phyloP scores from a whole-genome alignment of 2,888 invertebrate species.

The Drosophila subsilvestris region DNA sequence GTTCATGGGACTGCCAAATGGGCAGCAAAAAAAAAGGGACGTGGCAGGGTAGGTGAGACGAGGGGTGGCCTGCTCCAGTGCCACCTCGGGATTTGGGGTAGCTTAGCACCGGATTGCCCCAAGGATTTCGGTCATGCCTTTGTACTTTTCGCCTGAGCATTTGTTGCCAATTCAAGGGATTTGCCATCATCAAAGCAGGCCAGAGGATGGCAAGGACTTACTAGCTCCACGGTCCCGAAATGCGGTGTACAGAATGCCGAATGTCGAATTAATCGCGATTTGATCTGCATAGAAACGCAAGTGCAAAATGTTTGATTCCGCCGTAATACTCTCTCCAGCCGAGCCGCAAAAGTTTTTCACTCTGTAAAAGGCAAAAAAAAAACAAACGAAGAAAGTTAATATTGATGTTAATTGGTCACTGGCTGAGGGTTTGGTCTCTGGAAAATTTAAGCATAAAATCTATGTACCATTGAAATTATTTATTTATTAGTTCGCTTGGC shows the following conservation, averaged over 20 bases:
- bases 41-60: too few relatives aligned
- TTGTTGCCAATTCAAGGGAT: conserved; percentile 58
- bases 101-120: conserved; percentile 67
- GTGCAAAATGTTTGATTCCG: conserved; percentile 88
- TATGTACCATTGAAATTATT: too few relatives aligned
- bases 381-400: background rate
- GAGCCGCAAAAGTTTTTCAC: conserved; percentile 93
- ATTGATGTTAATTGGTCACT: background rate
- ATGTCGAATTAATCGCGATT: conserved; percentile 87
- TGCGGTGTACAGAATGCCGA: conserved; percentile 90
- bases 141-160: conserved; percentile 39
- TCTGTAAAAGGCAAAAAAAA: conserved; percentile 73
- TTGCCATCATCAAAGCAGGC: conserved; percentile 38
- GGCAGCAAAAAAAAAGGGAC: conserved; percentile 26
- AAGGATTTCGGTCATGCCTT: conserved; percentile 47
- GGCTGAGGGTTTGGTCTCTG: background rate
- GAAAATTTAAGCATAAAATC: background rate
- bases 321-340: conserved; percentile 90
- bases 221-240: conserved; percentile 86
- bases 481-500: too few relatives aligned
- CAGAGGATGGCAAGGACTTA: conserved; percentile 70
- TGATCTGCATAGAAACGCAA: conserved; percentile 90
- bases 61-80: background rate
- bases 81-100: conserved; percentile 33
- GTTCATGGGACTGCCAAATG: conserved; percentile 31